A percentile compares a stretch with the other conserved stretches of the same genome.
These are phyloP conservation scores for Gonocerus acuteangulatus DNA, from an alignment of 2,888 invertebrate genomes.

Conservation along the genomic window DNA sequence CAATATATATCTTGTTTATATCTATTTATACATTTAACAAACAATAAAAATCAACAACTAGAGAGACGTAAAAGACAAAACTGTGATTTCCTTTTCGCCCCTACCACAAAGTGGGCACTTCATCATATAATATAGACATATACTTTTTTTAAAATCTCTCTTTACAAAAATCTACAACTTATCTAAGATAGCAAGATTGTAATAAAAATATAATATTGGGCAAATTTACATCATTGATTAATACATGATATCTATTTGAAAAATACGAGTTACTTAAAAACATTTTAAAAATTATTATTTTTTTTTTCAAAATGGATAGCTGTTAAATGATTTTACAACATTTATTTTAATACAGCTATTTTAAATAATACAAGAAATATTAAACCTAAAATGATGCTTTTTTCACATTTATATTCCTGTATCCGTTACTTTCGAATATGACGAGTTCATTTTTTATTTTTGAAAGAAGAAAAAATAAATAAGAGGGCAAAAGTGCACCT, in stretches of 20 bases:
- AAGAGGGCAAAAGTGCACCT: too few relatives aligned
- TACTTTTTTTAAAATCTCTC: conserved; percentile 15
- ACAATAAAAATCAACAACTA: conserved; percentile 25
- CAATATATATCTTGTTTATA: neutral
- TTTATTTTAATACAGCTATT: too few relatives aligned
- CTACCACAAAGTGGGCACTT: conserved; percentile 10
- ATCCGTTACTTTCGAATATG: conserved; percentile 22
- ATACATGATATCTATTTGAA: conserved; percentile 13
- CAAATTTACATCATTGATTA: conserved; percentile 16
- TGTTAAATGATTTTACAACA: neutral
- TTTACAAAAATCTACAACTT: conserved; percentile 23
- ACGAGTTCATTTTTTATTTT: conserved; percentile 12
- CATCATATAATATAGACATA: neutral
- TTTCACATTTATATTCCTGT: conserved; percentile 18
- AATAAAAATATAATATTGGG: conserved; percentile 25
- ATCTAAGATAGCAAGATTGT: conserved; percentile 24
- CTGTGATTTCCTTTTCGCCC: conserved; percentile 12
- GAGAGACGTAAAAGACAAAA: conserved; percentile 20
- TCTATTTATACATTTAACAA: conserved; percentile 21
- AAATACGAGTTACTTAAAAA: conserved; percentile 1
- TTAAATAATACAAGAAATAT: too few relatives aligned
- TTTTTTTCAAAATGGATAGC: conserved; percentile 4
- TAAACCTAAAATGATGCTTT: conserved; percentile 4
- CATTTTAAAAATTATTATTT: neutral
- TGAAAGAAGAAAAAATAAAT: neutral